Evolutionary conservation across 2,113 vertebrate species (phyloP), one percentile per base, ranked within the genome.

Genomic region (Platysteira castanea): DNA sequence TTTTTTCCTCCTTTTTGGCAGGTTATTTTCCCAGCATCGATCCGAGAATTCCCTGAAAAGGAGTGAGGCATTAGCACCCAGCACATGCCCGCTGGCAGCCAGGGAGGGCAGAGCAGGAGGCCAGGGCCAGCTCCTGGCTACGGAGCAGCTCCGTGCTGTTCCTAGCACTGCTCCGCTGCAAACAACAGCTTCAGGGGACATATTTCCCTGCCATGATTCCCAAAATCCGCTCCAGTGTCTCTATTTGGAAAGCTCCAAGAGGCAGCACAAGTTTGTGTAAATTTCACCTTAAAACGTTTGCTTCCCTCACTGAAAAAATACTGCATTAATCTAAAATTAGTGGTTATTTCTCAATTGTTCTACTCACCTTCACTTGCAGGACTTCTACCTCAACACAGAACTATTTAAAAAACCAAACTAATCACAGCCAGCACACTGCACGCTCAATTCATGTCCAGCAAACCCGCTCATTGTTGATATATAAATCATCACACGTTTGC

Each of bases 181-280:
- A 81, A 67, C 18, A 21, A 5, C 1, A 1, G 63, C 67, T 70
- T 13, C 9, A 60, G 21, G 47, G 49, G 15, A 52, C 13, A 1
- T 2, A 57, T 14, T 79, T 11, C 26, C 50, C 31, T 49, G 18
- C 3, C 19, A 10, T 2, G 6, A 85, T 4, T 20, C 53, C 57
- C 80, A 31, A 69, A 87, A 44, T 37, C 39, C 65, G 59, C 53
- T 30, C 60, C 30, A 23, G 13, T 5, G 19, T 8, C 27, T 46
- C 5, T 19, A 3, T 15, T 9, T 46, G 15, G 28, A 19, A 73
- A 60, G 13, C 12, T 52, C 39, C 85, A n/a, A 33, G 14, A 17
- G 6, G 47, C 9, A 75, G 75, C 26, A 33, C 26, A 56, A 39
- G 15, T 11, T 42, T 26, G 15, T 0, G 0, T 0, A 12, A 6